A percentile compares a stretch with the other conserved stretches of the same genome.
Evolutionary conservation across 2,113 vertebrate species (phyloP).

Genomic region (Procavia capensis): DNA sequence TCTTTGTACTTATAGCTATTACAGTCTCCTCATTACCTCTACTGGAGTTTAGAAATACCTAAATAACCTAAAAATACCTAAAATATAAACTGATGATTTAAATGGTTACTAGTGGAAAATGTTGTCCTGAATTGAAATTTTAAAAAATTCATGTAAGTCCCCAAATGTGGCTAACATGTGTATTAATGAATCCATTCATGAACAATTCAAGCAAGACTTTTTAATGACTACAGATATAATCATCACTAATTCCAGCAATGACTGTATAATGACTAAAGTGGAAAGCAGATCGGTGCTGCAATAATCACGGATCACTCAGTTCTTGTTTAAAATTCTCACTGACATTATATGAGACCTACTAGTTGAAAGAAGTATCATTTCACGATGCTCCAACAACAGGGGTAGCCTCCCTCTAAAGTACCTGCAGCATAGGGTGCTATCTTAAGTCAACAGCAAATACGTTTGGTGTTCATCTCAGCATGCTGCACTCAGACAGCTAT

Average conservation of each 20-base stretch:
- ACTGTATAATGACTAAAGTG: not conserved
- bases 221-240: not conserved
- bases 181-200: not conserved
- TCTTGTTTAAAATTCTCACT: not conserved
- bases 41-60: not conserved
- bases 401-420: not conserved
- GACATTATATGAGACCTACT: not conserved
- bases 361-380: conserved; percentile 10
- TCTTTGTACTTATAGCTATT: conserved; percentile 9
- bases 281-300: not conserved
- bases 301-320: not conserved
- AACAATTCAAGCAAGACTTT: not conserved
- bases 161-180: conserved; percentile 23
- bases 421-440: not conserved
- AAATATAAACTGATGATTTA: not conserved
- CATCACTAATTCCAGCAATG: not conserved
- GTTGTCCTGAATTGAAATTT: not conserved
- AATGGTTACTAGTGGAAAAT: conserved; percentile 18
- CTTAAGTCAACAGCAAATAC: not conserved
- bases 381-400: not conserved
- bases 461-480: not conserved
- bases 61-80: conserved; percentile 15
- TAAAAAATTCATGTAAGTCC: not conserved
- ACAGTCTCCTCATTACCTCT: conserved; percentile 4
- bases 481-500: not conserved